phyloP scores from a whole-genome alignment of 2,113 vertebrate species.

The Synchiropus splendidus region DNA sequence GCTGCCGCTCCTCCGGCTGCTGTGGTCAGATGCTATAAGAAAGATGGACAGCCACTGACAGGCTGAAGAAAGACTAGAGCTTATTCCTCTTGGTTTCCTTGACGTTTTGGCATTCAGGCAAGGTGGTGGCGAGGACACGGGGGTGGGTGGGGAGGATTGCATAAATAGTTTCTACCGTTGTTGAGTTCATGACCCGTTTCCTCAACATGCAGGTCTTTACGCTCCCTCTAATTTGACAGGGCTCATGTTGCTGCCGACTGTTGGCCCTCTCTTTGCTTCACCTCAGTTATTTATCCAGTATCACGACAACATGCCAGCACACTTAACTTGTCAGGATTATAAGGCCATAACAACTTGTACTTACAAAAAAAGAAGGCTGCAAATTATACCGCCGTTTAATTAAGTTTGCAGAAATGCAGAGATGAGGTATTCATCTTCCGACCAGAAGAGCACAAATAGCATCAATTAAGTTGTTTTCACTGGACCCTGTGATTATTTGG shows the following conservation, averaged over 20 bases:
- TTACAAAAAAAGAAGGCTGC: slow-evolving; percentile 5
- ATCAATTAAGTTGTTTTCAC: slow-evolving; percentile 63
- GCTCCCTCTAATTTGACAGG: slow-evolving; percentile 37
- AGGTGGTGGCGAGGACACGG: slow-evolving; percentile 13
- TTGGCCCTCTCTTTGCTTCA: slow-evolving; percentile 18
- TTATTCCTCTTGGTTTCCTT: slow-evolving; percentile 29
- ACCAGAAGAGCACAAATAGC: slow-evolving; percentile 45
- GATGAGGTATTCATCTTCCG: slow-evolving; percentile 30
- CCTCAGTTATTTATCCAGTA: slow-evolving; percentile 39
- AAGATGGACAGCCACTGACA: slow-evolving; percentile 49
- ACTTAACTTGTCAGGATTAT: slow-evolving; percentile 55
- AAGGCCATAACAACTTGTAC: slow-evolving; percentile 29
- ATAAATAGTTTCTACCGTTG: slow-evolving; percentile 21
- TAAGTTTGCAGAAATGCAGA: slow-evolving; percentile 30
- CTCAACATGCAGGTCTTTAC: slow-evolving; percentile 43
- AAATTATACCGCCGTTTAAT: slow-evolving; percentile 44
- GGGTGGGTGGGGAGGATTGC: slow-evolving; percentile 8
- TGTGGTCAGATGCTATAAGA: slow-evolving; percentile 51
- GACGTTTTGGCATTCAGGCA: slow-evolving; percentile 34
- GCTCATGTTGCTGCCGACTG: slow-evolving; percentile 15
- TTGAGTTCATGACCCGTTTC: slow-evolving; percentile 41
- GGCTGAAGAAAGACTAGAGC: slow-evolving; percentile 30
- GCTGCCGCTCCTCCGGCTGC: slow-evolving; percentile 35
- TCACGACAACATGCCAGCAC: slow-evolving; percentile 30
- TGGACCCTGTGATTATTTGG: slow-evolving; percentile 59